phyloP scores from a whole-genome alignment of 2,888 invertebrate genomes.

The Sinelater perroti region DNA sequence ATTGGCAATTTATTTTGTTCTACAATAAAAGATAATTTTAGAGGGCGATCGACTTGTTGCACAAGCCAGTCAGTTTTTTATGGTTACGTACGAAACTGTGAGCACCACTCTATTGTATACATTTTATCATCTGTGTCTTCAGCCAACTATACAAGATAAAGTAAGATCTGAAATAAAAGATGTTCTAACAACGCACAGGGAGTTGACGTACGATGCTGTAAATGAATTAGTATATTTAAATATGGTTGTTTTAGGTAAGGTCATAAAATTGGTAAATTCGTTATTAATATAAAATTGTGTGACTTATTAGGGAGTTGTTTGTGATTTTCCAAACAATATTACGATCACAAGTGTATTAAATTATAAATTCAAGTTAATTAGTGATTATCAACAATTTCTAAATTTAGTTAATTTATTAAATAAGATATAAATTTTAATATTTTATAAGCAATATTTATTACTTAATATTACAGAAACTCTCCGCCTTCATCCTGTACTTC shows the following conservation, averaged over 20 bases:
- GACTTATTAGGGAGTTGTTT: too few relatives aligned
- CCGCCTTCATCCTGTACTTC: slow-evolving; percentile 57
- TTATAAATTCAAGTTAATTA: too few relatives aligned
- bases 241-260: slow-evolving; percentile 65
- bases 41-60: slow-evolving; percentile 67
- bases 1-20: too few relatives aligned
- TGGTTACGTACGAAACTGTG: slow-evolving; percentile 70
- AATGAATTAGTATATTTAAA: slow-evolving; percentile 67
- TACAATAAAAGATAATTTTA: too few relatives aligned
- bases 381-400: too few relatives aligned
- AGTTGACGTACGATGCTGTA: slow-evolving; percentile 64
- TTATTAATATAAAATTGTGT: too few relatives aligned
- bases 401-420: too few relatives aligned
- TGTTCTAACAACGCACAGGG: slow-evolving; percentile 53
- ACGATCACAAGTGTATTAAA: too few relatives aligned
- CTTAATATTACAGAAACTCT: slow-evolving; percentile 57
- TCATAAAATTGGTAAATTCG: slow-evolving; percentile 38
- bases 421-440: too few relatives aligned
- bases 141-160: slow-evolving; percentile 64
- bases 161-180: slow-evolving; percentile 63
- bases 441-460: too few relatives aligned
- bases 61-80: slow-evolving; percentile 68
- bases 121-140: slow-evolving; percentile 65
- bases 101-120: slow-evolving; percentile 67
- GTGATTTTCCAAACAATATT: too few relatives aligned